These are phyloP conservation scores for Psittacula cyanocephala DNA, from an alignment of 2,113 vertebrate species.

Conservation along the genomic window DNA sequence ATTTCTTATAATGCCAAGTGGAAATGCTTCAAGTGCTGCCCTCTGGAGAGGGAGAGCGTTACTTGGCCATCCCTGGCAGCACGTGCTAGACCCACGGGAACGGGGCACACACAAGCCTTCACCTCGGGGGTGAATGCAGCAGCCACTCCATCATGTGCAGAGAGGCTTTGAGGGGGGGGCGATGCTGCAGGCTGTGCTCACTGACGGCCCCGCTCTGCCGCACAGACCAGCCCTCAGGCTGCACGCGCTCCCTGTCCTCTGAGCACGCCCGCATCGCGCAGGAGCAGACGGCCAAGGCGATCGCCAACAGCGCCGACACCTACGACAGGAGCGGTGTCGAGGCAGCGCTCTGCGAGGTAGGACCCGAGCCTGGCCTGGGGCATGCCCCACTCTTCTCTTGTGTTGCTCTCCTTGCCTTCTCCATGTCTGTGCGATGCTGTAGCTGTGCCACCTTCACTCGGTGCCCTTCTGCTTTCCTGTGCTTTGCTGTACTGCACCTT, in stretches of 20 bases:
- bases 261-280: slow-evolving; percentile 73
- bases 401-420: not conserved
- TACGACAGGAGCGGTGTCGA: slow-evolving; percentile 66
- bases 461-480: slow-evolving; percentile 6
- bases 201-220: rapidly evolving
- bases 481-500: not conserved
- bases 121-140: not conserved
- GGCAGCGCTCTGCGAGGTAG: slow-evolving; percentile 73
- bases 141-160: not conserved
- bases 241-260: slow-evolving; percentile 54
- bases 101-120: not conserved
- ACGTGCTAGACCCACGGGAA: not conserved
- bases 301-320: slow-evolving; percentile 65
- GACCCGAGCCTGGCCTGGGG: not conserved
- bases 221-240: not conserved
- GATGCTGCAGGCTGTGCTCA: rapidly evolving
- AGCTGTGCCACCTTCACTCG: not conserved
- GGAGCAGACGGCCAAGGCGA: slow-evolving; percentile 78
- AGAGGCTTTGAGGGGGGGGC: not conserved
- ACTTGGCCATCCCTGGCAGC: not conserved
- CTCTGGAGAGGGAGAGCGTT: rapidly evolving
- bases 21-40: not conserved
- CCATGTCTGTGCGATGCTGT: not conserved
- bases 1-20: not conserved
- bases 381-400: rapidly evolving